These are phyloP conservation scores for Psococerastis gibbosa DNA, from an alignment of 2,888 invertebrate species.

Conservation along the genomic window DNA sequence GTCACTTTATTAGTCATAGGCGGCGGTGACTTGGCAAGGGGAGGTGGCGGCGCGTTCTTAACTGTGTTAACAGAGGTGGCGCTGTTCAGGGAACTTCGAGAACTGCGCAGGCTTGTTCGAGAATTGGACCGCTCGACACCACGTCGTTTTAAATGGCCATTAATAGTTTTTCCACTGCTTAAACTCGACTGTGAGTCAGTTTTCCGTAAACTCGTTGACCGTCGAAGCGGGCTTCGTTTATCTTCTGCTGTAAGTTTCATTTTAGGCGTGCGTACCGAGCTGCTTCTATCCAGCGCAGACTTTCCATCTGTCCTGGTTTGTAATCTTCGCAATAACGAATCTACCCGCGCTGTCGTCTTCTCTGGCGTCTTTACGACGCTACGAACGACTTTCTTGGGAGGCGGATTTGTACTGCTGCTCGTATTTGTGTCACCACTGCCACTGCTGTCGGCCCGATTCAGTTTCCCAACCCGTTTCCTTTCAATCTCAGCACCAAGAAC, in stretches of 20 bases:
- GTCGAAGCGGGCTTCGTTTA: constrained; percentile 22
- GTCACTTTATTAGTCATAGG: constrained; percentile 21
- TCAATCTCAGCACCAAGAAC: constrained; percentile 13
- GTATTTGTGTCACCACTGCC: constrained; percentile 28
- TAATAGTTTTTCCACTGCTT: constrained; percentile 17
- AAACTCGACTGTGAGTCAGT: constrained; percentile 23
- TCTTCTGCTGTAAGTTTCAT: constrained; percentile 18
- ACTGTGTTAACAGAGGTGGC: constrained; percentile 61
- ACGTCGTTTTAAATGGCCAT: constrained; percentile 21
- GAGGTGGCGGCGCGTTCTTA: constrained; percentile 39
- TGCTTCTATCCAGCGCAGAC: constrained; percentile 19
- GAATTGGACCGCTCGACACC: constrained; percentile 61
- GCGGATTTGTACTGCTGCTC: constrained; percentile 23
- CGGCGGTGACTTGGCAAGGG: constrained; percentile 23
- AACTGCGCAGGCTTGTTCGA: constrained; percentile 59
- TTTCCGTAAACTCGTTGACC: constrained; percentile 26
- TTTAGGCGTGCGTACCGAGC: constrained; percentile 17
- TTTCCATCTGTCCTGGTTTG: constrained; percentile 11
- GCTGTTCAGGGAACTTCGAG: constrained; percentile 66
- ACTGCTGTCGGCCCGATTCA: constrained; percentile 26
- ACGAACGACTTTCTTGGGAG: constrained; percentile 8
- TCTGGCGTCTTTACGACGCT: constrained; percentile 13
- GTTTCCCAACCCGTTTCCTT: constrained; percentile 26
- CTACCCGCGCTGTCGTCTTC: constrained; percentile 15
- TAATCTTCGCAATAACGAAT: constrained; percentile 21